Conservation (phyloP, 2,888 invertebrate species). For the Sisyra terminalis region DNA sequence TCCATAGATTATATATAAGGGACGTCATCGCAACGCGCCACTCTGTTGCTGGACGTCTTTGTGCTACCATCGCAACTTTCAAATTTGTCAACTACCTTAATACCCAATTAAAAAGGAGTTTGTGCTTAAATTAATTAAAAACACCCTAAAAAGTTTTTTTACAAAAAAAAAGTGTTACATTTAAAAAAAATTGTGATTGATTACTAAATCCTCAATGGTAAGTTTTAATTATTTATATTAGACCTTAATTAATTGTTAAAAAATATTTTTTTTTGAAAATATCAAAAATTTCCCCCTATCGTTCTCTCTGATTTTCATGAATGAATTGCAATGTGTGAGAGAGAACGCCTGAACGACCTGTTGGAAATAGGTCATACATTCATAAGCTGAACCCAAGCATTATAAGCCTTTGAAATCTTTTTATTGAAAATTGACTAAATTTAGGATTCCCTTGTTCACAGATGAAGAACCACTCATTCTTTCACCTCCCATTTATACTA, state of each 20-base stretch:
- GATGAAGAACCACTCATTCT: slow-evolving; percentile 16
- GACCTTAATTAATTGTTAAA: too few relatives aligned
- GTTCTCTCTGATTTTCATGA: neutral
- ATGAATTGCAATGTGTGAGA: slow-evolving; percentile 4
- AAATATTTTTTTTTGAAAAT: too few relatives aligned
- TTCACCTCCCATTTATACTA: slow-evolving; percentile 19
- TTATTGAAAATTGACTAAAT: neutral
- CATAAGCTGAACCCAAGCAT: neutral
- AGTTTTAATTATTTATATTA: too few relatives aligned
- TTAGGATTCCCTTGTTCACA: slow-evolving; percentile 16
- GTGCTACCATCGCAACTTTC: neutral
- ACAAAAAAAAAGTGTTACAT: too few relatives aligned
- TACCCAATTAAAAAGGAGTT: too few relatives aligned
- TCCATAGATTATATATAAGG: slow-evolving; percentile 14
- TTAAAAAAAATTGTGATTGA: too few relatives aligned
- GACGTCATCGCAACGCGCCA: slow-evolving; percentile 7
- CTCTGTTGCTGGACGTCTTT: neutral
- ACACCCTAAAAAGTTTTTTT: too few relatives aligned
- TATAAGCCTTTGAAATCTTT: slow-evolving; percentile 1
- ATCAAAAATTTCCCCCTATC: too few relatives aligned
- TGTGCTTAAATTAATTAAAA: too few relatives aligned
- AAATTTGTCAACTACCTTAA: too few relatives aligned
- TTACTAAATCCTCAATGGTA: too few relatives aligned
- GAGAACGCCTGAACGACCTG: slow-evolving; percentile 12
- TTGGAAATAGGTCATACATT: slow-evolving; percentile 14